Conservation (phyloP, 2,113 vertebrate genomes). For the Myrmecobius fasciatus region DNA sequence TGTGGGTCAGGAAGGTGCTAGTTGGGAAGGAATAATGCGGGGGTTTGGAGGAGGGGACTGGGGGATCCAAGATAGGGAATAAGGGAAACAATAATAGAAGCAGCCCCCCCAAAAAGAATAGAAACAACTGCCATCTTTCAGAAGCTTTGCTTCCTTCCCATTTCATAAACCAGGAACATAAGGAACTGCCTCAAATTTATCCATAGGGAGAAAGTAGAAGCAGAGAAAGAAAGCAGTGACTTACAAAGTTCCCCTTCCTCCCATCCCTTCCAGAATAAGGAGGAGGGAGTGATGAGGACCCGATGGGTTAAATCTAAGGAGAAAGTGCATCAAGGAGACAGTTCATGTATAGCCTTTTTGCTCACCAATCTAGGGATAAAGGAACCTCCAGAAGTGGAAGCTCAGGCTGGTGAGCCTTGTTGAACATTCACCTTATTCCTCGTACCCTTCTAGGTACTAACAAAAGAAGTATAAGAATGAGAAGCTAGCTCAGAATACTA, state of each 20-base stretch:
- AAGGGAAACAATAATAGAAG: background rate
- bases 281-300: background rate
- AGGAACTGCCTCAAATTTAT: slow-evolving; percentile 3
- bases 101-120: background rate
- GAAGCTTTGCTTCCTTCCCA: background rate
- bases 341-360: background rate
- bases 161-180: background rate
- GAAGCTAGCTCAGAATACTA: background rate
- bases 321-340: background rate
- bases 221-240: background rate
- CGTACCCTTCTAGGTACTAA: background rate
- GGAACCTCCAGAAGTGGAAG: background rate
- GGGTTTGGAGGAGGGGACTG: background rate
- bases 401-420: background rate
- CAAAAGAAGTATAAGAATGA: background rate
- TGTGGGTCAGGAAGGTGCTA: background rate
- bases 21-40: background rate
- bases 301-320: background rate
- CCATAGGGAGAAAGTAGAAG: background rate
- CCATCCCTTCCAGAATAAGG: background rate
- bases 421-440: background rate
- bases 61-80: background rate
- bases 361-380: background rate
- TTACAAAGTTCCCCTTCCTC: background rate
- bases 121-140: background rate